Conservation (phyloP, 2,797 vertebrate genomes). For the Falco cherrug region DNA sequence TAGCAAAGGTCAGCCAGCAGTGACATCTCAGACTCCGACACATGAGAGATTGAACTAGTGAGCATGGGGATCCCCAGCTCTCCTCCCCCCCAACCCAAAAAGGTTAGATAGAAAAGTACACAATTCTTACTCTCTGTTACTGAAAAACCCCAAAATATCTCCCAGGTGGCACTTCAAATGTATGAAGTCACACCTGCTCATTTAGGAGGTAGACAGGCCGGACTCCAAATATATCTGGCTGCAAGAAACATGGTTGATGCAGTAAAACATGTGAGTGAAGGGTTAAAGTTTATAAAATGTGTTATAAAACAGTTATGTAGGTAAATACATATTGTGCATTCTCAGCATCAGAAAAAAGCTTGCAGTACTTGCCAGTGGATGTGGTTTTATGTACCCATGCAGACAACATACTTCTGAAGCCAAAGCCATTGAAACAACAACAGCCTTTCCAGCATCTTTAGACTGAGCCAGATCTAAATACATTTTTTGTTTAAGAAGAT, state of each 20-base stretch:
- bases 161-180: background rate
- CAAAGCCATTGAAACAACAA: background rate
- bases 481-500: background rate
- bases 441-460: background rate
- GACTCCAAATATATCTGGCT: background rate
- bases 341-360: background rate
- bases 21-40: background rate
- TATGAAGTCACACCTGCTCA: background rate
- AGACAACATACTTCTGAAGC: background rate
- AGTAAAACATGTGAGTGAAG: background rate
- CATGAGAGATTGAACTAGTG: background rate
- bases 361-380: background rate
- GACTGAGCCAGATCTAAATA: background rate
- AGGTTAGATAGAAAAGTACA: background rate
- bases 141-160: background rate
- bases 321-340: background rate
- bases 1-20: background rate
- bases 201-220: background rate
- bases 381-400: background rate
- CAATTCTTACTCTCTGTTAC: background rate
- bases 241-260: background rate
- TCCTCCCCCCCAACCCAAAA: background rate
- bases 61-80: background rate
- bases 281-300: background rate
- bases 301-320: background rate